Evolutionary conservation across 1,140 invertebrate species (phyloP), one percentile per base, ranked within the genome.

Genomic region (Carposina sasakii): DNA sequence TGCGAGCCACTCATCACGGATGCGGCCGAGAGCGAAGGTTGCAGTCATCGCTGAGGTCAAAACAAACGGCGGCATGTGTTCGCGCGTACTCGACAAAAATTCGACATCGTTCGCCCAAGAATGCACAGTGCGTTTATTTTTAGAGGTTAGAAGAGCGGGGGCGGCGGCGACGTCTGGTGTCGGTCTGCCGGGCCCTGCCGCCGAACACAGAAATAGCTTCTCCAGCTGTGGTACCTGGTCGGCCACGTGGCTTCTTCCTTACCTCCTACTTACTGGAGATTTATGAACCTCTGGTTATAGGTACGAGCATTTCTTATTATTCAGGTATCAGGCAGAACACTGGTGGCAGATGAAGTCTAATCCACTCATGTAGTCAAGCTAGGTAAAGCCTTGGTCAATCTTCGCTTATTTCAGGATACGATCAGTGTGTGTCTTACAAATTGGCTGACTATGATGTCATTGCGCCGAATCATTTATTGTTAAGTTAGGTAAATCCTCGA

Each of bases 31-130:
- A 60, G 60, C 58, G 69, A 67, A 66, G 66, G 63, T 68, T 66
- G 12, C 21, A 24, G 13, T 10, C 55, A 43, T 55, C 57, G 62
- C 40, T 64, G 56, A 63, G 68, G 74, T 71, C 76, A 79, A 81
- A 83, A 79, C 79, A 83, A 79, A 73, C 72, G 69, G 71, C 75
- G 69, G 71, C 75, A 76, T 79, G 73, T 72, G 74, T 68, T 72
- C 74, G 76, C 68, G 71, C 63, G 76, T 83, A 81, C 79, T 81
- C 76, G 69, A 83, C 74, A 83, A 83, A 83, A 83, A 83, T 83
- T 81, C 77, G 71, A 79, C 77, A 78, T 75, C 77, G 79, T 79
- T 83, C 74, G 77, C 79, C 70, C 74, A 83, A 83, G 79, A 83
- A 83, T 83, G 79, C 77, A 83, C 77, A 76, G 76, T 76, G 67